Conservation (phyloP, 1,140 invertebrate genomes). For the Drosophila leontia region DNA sequence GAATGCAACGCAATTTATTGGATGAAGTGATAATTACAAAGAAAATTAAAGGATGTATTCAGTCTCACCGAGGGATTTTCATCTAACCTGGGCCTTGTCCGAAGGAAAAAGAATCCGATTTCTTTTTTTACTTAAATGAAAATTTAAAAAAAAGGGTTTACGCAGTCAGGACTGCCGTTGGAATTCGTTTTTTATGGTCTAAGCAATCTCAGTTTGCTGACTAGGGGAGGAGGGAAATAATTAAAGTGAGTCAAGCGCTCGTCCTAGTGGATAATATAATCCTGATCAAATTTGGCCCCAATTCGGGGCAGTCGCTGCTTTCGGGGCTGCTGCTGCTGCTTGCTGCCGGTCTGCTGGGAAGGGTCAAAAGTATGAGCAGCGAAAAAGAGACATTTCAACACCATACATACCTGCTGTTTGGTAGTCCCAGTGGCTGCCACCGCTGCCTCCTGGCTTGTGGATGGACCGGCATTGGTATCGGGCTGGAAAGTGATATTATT, state of each 20-base stretch:
- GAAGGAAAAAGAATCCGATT: background rate
- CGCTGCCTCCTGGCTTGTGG: background rate
- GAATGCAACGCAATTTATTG: background rate
- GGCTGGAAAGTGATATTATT: background rate
- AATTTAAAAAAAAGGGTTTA: background rate
- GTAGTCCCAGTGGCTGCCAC: background rate
- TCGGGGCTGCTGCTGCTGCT: constrained; percentile 10
- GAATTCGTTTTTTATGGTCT: background rate
- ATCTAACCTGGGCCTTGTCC: background rate
- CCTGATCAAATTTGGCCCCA: constrained; percentile 75
- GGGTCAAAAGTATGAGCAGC: background rate
- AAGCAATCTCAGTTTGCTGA: background rate
- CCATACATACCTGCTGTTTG: constrained; percentile 4
- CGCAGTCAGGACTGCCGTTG: background rate
- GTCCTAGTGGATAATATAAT: constrained; percentile 56
- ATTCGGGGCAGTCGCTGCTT: constrained; percentile 71
- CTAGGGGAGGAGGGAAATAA: background rate
- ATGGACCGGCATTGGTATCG: background rate
- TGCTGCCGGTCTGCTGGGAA: constrained; percentile 19
- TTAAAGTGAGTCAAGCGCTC: background rate
- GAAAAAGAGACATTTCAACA: background rate
- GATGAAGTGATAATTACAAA: background rate
- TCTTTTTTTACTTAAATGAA: background rate
- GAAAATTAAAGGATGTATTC: background rate
- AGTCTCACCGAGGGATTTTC: constrained; percentile 8